phyloP scores from a whole-genome alignment of 92 coral and sea anemone species.

The Epizoanthus fatuus region DNA sequence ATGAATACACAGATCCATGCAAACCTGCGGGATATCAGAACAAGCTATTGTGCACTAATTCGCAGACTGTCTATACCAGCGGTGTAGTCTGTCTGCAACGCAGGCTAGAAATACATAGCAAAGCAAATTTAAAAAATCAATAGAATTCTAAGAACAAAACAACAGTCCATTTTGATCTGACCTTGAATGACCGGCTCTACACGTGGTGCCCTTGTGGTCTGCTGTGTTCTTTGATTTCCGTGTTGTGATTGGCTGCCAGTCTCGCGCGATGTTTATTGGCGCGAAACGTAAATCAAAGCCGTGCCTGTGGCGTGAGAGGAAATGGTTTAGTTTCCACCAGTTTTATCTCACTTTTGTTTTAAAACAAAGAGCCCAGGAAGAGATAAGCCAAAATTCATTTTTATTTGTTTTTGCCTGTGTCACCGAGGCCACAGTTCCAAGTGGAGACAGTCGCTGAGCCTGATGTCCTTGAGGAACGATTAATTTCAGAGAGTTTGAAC shows the following conservation, averaged over 20 bases:
- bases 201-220: not conserved
- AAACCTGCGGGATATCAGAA: no score
- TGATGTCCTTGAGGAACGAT: no score
- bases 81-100: no score
- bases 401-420: not conserved
- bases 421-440: no score
- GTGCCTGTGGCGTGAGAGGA: not conserved
- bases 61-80: no score
- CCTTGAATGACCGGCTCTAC: conserved; percentile 12
- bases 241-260: conserved; percentile 19
- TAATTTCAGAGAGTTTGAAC: no score
- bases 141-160: no score
- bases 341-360: not conserved
- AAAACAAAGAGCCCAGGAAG: not conserved
- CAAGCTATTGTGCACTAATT: no score
- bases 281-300: not conserved
- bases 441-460: no score
- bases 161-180: not conserved
- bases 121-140: no score
- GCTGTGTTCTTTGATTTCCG: not conserved
- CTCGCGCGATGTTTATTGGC: conserved; percentile 24
- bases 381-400: not conserved
- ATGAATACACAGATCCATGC: no score
- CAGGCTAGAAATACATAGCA: no score
- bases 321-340: not conserved